Evolutionary conservation across 2,888 invertebrate species (phyloP).

Genomic region (Prenolepis imparis): DNA sequence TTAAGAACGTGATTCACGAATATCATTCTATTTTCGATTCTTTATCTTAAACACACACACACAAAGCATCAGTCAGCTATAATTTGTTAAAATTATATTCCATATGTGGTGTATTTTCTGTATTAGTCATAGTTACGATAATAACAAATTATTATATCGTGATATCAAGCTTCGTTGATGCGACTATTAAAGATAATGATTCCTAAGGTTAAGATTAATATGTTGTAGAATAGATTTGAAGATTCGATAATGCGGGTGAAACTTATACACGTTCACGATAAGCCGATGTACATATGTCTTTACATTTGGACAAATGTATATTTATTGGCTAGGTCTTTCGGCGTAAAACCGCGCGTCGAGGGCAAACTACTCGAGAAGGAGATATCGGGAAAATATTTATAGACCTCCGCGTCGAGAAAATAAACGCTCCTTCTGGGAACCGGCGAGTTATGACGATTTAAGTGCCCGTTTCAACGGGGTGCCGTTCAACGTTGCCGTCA

Average conservation of each 20-base stretch:
- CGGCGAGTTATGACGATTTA: constrained; percentile 59
- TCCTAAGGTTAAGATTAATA: not conserved
- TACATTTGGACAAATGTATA: constrained; percentile 53
- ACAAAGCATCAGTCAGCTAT: not conserved
- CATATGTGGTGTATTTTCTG: not conserved
- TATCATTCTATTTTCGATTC: not conserved
- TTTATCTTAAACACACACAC: not conserved
- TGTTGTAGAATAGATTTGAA: not conserved
- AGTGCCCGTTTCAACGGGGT: constrained; percentile 57
- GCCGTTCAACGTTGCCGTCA: constrained; percentile 47
- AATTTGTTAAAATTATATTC: not conserved
- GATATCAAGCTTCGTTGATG: not conserved
- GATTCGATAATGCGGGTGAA: not conserved
- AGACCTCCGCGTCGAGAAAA: constrained; percentile 56
- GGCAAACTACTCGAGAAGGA: constrained; percentile 53
- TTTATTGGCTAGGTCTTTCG: constrained; percentile 41
- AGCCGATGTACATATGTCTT: constrained; percentile 17
- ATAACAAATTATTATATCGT: not conserved
- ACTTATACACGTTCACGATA: not conserved
- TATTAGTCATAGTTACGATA: not conserved
- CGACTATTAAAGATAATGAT: not conserved
- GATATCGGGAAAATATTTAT: constrained; percentile 62
- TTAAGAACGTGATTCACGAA: constrained; percentile 22
- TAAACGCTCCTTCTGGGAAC: constrained; percentile 57
- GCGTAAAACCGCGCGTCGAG: constrained; percentile 28